phyloP scores from a whole-genome alignment of 2,888 invertebrate genomes.

The Eupithecia centaureata region DNA sequence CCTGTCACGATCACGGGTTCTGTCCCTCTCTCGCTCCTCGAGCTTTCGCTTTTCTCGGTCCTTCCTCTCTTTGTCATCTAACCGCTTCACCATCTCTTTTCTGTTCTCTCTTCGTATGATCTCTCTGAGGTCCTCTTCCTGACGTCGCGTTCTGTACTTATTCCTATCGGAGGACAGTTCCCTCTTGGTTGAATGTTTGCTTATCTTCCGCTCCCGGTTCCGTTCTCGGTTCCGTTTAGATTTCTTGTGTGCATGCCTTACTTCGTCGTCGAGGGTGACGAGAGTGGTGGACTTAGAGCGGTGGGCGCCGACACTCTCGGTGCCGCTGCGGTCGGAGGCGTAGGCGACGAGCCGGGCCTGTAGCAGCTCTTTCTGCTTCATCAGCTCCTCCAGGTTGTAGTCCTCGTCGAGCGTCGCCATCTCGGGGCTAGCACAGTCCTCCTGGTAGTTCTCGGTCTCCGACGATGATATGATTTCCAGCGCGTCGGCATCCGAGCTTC shows the following conservation, averaged over 20 bases:
- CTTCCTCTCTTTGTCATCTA: conserved; percentile 68
- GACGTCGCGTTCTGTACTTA: conserved; percentile 59
- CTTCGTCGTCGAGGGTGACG: conserved; percentile 56
- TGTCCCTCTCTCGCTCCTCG: conserved; percentile 50
- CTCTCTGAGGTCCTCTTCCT: conserved; percentile 74
- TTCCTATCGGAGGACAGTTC: conserved; percentile 62
- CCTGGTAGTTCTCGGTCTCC: conserved; percentile 85
- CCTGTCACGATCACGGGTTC: conserved; percentile 48
- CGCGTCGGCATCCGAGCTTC: conserved; percentile 54
- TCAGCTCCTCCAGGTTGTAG: conserved; percentile 93
- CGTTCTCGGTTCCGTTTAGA: conserved; percentile 57
- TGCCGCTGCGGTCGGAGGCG: conserved; percentile 86
- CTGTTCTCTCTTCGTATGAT: conserved; percentile 67
- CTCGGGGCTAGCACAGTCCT: conserved; percentile 88
- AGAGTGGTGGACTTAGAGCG: conserved; percentile 73
- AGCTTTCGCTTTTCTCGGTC: conserved; percentile 48
- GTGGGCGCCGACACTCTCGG: conserved; percentile 57
- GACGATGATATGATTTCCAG: conserved; percentile 88
- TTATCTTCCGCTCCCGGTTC: conserved; percentile 59
- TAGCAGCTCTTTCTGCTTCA: conserved; percentile 93
- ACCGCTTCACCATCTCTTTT: conserved; percentile 63
- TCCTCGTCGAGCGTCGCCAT: conserved; percentile 92
- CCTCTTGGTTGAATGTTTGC: conserved; percentile 70
- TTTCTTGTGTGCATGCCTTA: conserved; percentile 68
- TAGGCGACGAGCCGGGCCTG: conserved; percentile 92